Conservation (phyloP, 1,140 invertebrate species). For the Drosophila asahinai region DNA sequence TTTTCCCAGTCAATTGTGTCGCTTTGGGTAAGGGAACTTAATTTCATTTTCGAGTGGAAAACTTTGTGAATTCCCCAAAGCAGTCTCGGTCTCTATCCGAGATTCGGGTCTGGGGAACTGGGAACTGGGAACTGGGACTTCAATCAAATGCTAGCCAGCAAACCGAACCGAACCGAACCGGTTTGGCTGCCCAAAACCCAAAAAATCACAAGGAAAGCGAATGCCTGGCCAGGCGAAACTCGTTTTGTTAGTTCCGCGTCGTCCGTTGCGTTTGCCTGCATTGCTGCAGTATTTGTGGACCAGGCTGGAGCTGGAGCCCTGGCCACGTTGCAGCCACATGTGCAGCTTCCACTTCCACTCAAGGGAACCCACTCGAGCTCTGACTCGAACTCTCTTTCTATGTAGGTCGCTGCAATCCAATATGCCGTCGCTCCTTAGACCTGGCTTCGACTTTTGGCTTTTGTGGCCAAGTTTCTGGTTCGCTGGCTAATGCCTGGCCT, state of each 20-base stretch:
- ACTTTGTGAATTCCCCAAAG: constrained; percentile 15
- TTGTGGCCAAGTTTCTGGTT: constrained; percentile 47
- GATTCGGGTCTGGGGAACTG: background rate
- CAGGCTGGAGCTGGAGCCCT: background rate
- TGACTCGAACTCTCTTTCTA: constrained; percentile 42
- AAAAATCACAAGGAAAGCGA: constrained; percentile 3
- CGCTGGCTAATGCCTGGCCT: constrained; percentile 52
- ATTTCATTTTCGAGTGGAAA: constrained; percentile 57
- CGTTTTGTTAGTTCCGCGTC: constrained; percentile 64
- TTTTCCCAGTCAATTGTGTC: constrained; percentile 44
- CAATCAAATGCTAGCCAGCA: constrained; percentile 63
- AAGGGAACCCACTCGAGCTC: background rate
- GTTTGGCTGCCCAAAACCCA: constrained; percentile 19
- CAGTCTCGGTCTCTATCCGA: background rate
- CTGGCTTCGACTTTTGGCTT: constrained; percentile 27
- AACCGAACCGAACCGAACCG: constrained; percentile 27
- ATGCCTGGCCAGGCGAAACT: constrained; percentile 15
- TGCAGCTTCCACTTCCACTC: constrained; percentile 7
- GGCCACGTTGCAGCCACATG: constrained; percentile 54
- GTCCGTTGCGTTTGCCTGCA: background rate
- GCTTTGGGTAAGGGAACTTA: constrained; percentile 19
- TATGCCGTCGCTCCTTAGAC: constrained; percentile 32
- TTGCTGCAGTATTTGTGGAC: constrained; percentile 25
- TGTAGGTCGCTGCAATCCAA: constrained; percentile 84
- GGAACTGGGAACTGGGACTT: constrained; percentile 48